Evolutionary conservation across 2,113 vertebrate genomes (phyloP), one percentile per base, ranked within the genome.

Genomic region (Nyctibius bracteatus): DNA sequence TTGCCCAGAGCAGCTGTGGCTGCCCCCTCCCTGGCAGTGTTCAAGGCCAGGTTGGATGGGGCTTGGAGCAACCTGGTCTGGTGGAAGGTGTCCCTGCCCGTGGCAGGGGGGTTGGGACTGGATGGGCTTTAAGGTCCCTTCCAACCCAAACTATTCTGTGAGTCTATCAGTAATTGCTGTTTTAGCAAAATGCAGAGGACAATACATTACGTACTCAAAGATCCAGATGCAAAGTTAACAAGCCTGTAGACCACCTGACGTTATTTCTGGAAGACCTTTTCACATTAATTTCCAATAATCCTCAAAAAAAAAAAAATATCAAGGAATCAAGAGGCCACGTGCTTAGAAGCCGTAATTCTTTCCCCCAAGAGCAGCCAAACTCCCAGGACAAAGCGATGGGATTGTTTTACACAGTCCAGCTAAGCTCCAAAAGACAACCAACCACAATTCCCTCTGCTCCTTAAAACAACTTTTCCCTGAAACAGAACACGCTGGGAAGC

Each of bases 341-440:
- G 75, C 73, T 86, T 23, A 62, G 75, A 83, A 66, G 71, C 14
- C 4, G 0, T 35, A 68, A 90, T 55, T 80, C 39, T n/a, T 30
- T 49, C 12, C 7, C 23, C 4, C 2, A 8, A 18, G 72, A 65
- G 58, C 75, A 86, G 61, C 30, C 14, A 10, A 57, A 68, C 30
- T 49, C 61, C 17, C 20, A 49, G 51, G 70, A 52, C 51, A 44
- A 90, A 91, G 54, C 6, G 16, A 94, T 65, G 81, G 86, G 90
- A 79, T 77, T 82, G 81, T 74, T 88, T 96, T 74, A 97, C 97
- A 98, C 95, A 98, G 98, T 93, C 92, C 63, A 62, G 98, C 98
- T 97, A 98, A 98, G 97, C 98, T 98, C 97, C 98, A 96, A 57
- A 72, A 86, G 52, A 51, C 65, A 83, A 86, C 3, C 41, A 31